Base-by-base conservation (phyloP, 1,140 invertebrate species). In the Saccostrea echinata region DNA sequence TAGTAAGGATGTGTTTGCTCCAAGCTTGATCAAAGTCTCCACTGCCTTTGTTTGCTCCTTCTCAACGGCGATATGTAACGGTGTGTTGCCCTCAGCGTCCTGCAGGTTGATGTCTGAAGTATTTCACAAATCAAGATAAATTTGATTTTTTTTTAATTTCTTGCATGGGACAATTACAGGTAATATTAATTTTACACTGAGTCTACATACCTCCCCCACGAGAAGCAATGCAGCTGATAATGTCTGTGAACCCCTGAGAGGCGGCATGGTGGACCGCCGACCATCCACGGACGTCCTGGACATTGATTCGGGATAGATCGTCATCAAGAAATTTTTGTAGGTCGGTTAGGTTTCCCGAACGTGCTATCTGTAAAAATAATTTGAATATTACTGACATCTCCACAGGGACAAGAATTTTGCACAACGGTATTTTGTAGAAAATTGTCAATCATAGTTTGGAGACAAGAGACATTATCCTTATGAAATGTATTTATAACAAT, bases 41-140 rank as follows among this genome's bases (percentile, higher is more conserved):
- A 98, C 95, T 0, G 96, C 96, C 21, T 97, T 96, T 21, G 97
- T 92, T 13, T 97, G 96, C 89, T 97, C 96, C 90, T 96, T 96
- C 94, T 97, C 96, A 0, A 98, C 97, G 1, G 97, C 97, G 51
- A 97, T 93, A 94, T 98, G 98, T 0, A 98, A 94, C 1, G 97
- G 96, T 1, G 97, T 98, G 91, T 98, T 97, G 0, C 97, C 97
- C 57, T 95, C 96, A 90, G 96, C 96, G 93, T 98, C 97, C 90
- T 95, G 94, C 18, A 95, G 94, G 93, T 98, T 97, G 30, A 98
- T 94, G 95, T 97, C 97, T 97, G 95, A 57, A 95, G 84, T 92
- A 61, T 21, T 6, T 21, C 55, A 61, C 3, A n/a, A 61, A 61
- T 6, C 9, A 61, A 61, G 18, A 21, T 57, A 18, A 21, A 61